Base-by-base conservation (phyloP, 1,140 invertebrate genomes). In the Aphelinus atriplicis region DNA sequence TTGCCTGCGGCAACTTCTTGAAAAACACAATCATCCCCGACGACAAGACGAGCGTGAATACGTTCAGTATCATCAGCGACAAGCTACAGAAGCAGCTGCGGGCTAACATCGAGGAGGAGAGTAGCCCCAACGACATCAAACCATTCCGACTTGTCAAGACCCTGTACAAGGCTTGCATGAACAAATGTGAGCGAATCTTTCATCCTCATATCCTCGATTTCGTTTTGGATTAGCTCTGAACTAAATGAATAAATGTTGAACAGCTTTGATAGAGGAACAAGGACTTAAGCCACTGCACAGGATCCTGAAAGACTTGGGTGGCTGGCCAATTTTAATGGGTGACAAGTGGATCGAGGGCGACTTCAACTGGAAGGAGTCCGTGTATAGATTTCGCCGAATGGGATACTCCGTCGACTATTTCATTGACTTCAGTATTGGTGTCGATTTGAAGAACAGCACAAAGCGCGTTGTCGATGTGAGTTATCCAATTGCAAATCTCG, bases 361-460 rank as follows among this genome's bases (percentile, higher is more conserved):
- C 1, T 96, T 94, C 85, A 90, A 92, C 61, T 97, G 95, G 96
- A 92, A 92, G 80, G 89, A 95, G 75, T 92, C 92, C 6, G 92
- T 96, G 3, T 96, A 94, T 87, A 93, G 91, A 71, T 96, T 95
- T 87, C 90, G 94, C 42, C 87, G 88, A 64, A 86, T 90, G 3
- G 97, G 96, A 3, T 96, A 95, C 83, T 95, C 94, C 4, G 93
- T 96, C 57, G 95, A 97, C 84, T 97, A 97, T 82, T 93, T 97
- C 81, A 90, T 98, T n/a, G 95, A 97, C 81, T 95, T 98, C 79
- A 96, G 94, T 53, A 93, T 98, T 69, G 92, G 92, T 3, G 94
- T 95, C 5, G 96, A 98, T 87, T 90, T 96, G n/a, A 96, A 96
- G 84, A 97, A 98, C 84, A 95, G 94, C 46, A 95, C 94, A 0